These are phyloP conservation scores for Nephila pilipes DNA, from an alignment of 1,140 invertebrate genomes.

Conservation along the genomic window DNA sequence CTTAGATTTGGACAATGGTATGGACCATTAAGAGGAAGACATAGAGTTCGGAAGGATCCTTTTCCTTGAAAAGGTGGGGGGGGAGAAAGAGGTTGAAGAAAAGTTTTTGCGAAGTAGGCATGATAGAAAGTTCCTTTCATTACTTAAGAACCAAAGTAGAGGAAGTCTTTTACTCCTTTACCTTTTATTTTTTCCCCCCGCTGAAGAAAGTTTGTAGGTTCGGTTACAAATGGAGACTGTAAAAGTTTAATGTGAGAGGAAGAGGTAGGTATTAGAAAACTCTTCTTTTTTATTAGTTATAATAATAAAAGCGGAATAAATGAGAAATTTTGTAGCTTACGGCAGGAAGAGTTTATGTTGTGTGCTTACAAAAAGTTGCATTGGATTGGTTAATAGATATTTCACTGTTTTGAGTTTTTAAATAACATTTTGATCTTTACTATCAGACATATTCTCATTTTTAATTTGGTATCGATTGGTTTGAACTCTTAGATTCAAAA, in stretches of 20 bases:
- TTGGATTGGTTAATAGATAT: too few relatives aligned
- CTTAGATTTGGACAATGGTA: slow-evolving; percentile 33
- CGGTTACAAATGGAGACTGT: slow-evolving; percentile 2
- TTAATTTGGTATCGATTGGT: not conserved
- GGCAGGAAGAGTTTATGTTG: not conserved
- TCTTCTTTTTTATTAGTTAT: not conserved
- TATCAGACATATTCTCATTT: too few relatives aligned
- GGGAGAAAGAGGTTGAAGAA: not conserved
- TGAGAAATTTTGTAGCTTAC: not conserved
- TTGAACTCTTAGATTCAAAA: not conserved
- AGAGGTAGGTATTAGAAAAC: not conserved
- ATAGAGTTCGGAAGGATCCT: not conserved
- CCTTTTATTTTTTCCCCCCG: not conserved
- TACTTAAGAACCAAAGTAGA: not conserved
- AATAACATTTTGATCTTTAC: too few relatives aligned
- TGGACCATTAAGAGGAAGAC: not conserved
- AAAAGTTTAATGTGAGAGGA: not conserved
- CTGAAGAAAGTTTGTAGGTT: slow-evolving; percentile 16
- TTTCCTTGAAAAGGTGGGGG: not conserved
- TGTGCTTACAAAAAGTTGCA: not conserved
- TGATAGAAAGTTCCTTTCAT: slow-evolving; percentile 29
- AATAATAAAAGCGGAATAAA: not conserved
- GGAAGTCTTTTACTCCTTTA: not conserved
- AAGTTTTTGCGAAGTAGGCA: slow-evolving; percentile 34
- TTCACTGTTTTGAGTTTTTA: too few relatives aligned